Conservation (phyloP, 2,113 vertebrate genomes). For the Hemicordylus capensis region DNA sequence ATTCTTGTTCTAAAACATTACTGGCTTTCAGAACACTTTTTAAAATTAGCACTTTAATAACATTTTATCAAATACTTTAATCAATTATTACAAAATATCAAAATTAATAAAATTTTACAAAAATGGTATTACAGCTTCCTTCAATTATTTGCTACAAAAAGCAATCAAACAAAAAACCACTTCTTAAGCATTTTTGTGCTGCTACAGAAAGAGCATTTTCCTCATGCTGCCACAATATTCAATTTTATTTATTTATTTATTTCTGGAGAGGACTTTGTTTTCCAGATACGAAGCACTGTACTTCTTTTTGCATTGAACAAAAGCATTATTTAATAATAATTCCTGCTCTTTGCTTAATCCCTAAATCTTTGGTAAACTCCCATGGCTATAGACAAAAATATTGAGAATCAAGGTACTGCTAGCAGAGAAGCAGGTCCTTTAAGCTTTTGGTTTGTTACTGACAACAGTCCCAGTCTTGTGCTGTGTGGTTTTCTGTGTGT, state of each 20-base stretch:
- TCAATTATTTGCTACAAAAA: not conserved
- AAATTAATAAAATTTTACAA: not conserved
- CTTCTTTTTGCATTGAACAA: not conserved
- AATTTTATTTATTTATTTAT: not conserved
- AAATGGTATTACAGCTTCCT: not conserved
- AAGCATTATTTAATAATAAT: not conserved
- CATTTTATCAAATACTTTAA: not conserved
- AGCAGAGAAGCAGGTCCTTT: not conserved
- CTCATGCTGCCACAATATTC: not conserved
- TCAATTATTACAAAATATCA: conserved; percentile 6
- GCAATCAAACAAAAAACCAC: no score
- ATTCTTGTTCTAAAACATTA: not conserved
- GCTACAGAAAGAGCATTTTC: not conserved
- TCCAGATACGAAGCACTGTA: not conserved
- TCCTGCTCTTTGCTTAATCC: not conserved
- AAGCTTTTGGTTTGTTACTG: not conserved
- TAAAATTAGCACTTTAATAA: not conserved
- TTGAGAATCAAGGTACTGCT: not conserved
- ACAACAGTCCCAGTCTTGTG: not conserved
- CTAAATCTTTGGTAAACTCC: not conserved
- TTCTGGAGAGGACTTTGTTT: not conserved
- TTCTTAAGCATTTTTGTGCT: not conserved
- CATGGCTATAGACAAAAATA: not conserved
- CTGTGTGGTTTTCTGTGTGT: not conserved
- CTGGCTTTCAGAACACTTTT: not conserved